Base-by-base conservation (phyloP, 2,888 invertebrate genomes). In the Ochropleura leucogaster region DNA sequence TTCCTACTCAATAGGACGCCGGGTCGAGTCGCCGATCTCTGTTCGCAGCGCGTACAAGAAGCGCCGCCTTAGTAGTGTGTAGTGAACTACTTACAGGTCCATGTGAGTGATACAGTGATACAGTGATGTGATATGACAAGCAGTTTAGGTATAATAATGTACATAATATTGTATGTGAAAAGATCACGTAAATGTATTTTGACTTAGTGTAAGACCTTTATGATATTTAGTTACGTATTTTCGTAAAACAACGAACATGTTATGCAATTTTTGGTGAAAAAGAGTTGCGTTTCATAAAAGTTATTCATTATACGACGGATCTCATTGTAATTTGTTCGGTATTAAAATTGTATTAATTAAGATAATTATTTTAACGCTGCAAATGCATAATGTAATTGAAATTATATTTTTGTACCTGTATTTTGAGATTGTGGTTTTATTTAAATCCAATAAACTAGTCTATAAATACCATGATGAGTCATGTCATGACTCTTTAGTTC, bases 1-100 rank as follows among this genome's bases (percentile, higher is more conserved):
- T 98, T 98, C 95, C 95, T 98, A 86, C 95, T 98, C 78, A 98
- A 98, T 93, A 97, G 98, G 80, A 97, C 96, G 64, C 79, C 96
- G 95, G 78, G 93, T 93, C 67, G 91, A 90, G 87, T 89, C 3
- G 40, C 20, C 5, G 46, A 82, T 40, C 63, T 87, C 75, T 88
- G 85, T 73, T 76, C 90, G 71, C 93, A 95, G 83, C 91, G 93
- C 87, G 95, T 94, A 83, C 94, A 95, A 79, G 94, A 95, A 86
- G 95, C 93, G 4, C 95, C 95, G 46, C 95, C 95, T 90, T 95
- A 95, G 93, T 69, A 74, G 49, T 72, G 53, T 90, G 79, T 86
- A 79, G 75, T 77, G 81, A 88, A 87, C 82, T 86, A 30, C 30
- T 30, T 30, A 89, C 89, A 40, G 59, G 90, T 90, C 91, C 74